Conservation (phyloP, 2,797 vertebrate genomes). For the Steatocranus sp. region DNA sequence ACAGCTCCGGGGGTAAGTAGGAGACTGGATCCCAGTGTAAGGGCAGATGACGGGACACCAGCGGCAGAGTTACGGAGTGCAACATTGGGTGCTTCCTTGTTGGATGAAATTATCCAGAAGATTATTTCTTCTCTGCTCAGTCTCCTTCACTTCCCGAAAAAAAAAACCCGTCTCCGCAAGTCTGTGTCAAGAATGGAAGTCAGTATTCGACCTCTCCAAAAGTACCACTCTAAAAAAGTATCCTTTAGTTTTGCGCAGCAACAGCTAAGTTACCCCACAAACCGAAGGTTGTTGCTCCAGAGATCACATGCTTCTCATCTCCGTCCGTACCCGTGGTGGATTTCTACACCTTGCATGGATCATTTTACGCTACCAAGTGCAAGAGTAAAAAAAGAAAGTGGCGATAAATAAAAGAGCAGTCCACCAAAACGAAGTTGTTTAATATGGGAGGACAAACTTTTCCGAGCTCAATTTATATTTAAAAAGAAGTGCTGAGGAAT, state of each 20-base stretch:
- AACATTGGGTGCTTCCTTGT: conserved; percentile 80
- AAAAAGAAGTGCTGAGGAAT: not conserved
- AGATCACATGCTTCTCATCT: conserved; percentile 56
- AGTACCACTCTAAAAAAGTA: conserved; percentile 18
- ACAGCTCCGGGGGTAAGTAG: conserved; percentile 61
- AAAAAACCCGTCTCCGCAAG: conserved; percentile 24
- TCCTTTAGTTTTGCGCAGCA: conserved; percentile 45
- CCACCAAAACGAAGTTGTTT: conserved; percentile 17
- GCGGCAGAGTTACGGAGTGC: conserved; percentile 62
- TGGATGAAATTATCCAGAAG: conserved; percentile 46
- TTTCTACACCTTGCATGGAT: conserved; percentile 72
- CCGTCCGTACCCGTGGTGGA: conserved; percentile 70
- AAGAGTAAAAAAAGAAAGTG: not conserved
- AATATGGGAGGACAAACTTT: conserved; percentile 21
- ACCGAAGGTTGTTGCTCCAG: conserved; percentile 37
- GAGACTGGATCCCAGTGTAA: conserved; percentile 67
- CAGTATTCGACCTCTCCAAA: conserved; percentile 24
- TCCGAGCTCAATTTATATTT: conserved; percentile 24
- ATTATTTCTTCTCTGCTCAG: conserved; percentile 13
- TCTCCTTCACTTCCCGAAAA: conserved; percentile 36
- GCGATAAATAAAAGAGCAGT: not conserved
- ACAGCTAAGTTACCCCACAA: conserved; percentile 2
- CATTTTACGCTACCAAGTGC: conserved; percentile 61
- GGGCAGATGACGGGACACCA: conserved; percentile 61
- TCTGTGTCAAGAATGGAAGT: conserved; percentile 32